These are phyloP conservation scores for Ictidomys tridecemlineatus DNA, from an alignment of 2,113 vertebrate species.

Conservation along the genomic window DNA sequence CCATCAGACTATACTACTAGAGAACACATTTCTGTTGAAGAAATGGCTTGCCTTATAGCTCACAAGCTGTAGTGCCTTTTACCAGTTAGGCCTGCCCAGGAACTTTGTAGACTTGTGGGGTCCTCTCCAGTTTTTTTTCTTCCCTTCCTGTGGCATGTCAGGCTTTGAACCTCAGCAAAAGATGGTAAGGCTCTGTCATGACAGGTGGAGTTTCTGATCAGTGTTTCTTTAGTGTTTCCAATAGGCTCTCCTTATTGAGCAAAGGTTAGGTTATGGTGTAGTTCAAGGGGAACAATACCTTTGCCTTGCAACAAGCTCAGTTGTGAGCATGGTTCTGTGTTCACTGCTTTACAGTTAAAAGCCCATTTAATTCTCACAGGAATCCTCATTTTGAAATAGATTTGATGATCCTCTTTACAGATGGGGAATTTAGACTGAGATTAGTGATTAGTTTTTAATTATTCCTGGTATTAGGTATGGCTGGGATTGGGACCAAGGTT, in stretches of 20 bases:
- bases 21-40: neutral
- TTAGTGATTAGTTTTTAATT: neutral
- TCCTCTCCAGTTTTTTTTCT: neutral
- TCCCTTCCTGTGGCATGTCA: neutral
- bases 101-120: neutral
- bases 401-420: neutral
- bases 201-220: neutral
- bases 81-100: neutral
- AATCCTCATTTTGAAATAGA: neutral
- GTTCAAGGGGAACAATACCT: neutral
- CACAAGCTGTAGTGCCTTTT: neutral
- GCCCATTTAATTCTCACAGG: neutral
- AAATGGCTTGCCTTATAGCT: neutral
- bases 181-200: neutral
- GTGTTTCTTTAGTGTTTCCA: neutral
- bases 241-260: neutral
- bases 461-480: neutral
- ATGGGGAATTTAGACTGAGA: neutral
- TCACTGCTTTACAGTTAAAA: neutral
- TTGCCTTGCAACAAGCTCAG: neutral
- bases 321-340: neutral
- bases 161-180: neutral
- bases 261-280: neutral
- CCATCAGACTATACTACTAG: neutral
- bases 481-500: neutral